Base-by-base conservation (phyloP, 23 tunicate genomes). In the Halocynthia aurantium region DNA sequence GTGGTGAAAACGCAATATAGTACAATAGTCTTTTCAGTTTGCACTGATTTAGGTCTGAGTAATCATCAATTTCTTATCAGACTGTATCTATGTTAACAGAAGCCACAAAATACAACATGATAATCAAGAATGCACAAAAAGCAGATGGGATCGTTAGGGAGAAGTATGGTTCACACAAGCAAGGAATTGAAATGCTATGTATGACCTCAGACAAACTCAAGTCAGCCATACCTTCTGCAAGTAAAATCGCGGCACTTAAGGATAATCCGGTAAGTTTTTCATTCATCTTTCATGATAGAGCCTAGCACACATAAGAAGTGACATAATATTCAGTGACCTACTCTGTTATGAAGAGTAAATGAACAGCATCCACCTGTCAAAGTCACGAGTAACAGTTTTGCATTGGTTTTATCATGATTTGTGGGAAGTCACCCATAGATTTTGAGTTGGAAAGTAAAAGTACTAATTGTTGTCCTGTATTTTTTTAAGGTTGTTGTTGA, bases 101-200 rank as follows among this genome's bases (percentile, higher is more conserved):
- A 53, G 84, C 82, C 67, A 62, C 55, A 71, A 93, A 93, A 55
- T 93, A 93, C 67, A 78, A 78, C 55, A 84, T 83, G 8, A 93
- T 93, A 71, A 84, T 93, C 61, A 83, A 87, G 58, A 93, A 93
- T 58, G 98, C 98, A 8, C 83, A 83, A 64, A 84, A 83, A 61
- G 98, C 98, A 31, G 98, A 93, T 72, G 83, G 65, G 17, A 93
- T 93, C 31, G 83, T 94, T 62, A 70, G 77, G 21, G 83, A 70
- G 22, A 94, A 94, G 61, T 84, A 82, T 50, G 82, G 67, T 7
- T 81, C 77, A 13, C 90, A 94, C 72, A 80, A 64, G 44, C 85
- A 81, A 44, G 99, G 95, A 13, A 84, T 94, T 50, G 82, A 53
- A 17, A 75, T 94, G 72, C 57, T 94, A 22, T 84, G 87, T 9